Percentiles rank a stretch among this genome's conserved stretches.
phyloP scores from a whole-genome alignment of 2,113 vertebrate species.

The Setophaga coronata region DNA sequence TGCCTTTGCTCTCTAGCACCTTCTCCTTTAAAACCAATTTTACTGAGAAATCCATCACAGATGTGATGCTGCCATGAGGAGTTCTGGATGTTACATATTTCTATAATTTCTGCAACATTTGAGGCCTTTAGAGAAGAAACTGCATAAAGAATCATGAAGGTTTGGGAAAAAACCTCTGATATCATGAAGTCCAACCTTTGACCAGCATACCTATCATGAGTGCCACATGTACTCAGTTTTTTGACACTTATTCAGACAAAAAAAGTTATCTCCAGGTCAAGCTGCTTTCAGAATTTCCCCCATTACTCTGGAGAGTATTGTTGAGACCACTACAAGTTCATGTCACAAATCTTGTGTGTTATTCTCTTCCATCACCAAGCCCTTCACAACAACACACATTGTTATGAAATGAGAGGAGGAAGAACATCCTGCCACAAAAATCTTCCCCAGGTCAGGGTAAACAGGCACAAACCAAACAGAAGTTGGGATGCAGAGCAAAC shows the following conservation, averaged over 20 bases:
- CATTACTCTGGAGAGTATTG: not conserved
- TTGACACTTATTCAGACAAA: not conserved
- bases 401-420: not conserved
- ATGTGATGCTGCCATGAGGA: fast-evolving
- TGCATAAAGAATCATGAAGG: not conserved
- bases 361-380: not conserved
- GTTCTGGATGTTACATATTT: not conserved
- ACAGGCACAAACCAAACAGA: not conserved
- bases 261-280: not conserved
- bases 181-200: not conserved
- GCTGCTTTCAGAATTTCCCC: not conserved
- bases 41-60: not conserved
- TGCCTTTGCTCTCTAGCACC: not conserved
- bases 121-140: not conserved
- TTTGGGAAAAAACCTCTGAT: not conserved
- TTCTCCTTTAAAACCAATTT: not conserved
- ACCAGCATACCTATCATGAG: fast-evolving
- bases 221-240: not conserved
- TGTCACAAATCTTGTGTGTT: not conserved
- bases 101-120: not conserved
- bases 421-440: not conserved
- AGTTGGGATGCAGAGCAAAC: not conserved
- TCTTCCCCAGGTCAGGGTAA: not conserved
- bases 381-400: not conserved
- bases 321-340: not conserved